These are phyloP conservation scores for Vicugna pacos DNA, from an alignment of 2,113 vertebrate species.

Conservation along the genomic window DNA sequence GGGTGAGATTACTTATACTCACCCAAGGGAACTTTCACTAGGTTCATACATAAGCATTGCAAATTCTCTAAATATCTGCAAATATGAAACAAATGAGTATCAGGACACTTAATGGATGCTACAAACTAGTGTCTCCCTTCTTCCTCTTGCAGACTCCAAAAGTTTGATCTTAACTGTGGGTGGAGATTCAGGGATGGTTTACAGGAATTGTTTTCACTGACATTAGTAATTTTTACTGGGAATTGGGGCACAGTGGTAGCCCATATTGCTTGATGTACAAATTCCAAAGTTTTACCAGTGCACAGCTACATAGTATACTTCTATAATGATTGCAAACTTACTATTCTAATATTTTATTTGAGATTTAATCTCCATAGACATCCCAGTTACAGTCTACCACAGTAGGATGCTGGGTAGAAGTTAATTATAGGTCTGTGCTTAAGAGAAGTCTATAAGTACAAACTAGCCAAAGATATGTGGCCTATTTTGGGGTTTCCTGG, in stretches of 20 bases:
- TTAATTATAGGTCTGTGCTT: conserved; percentile 64
- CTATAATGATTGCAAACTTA: not conserved
- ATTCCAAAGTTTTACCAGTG: not conserved
- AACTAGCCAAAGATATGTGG: conserved; percentile 41
- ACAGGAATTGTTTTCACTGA: not conserved
- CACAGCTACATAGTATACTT: not conserved
- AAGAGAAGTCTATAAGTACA: conserved; percentile 44
- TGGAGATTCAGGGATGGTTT: not conserved
- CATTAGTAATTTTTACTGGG: not conserved
- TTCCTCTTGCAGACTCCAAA: not conserved
- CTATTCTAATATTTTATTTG: conserved; percentile 45
- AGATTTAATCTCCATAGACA: not conserved
- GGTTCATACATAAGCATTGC: not conserved
- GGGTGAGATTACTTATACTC: not conserved
- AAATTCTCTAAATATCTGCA: not conserved
- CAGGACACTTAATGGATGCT: not conserved
- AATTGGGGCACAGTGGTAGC: not conserved
- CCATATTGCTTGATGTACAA: not conserved
- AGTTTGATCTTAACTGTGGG: not conserved
- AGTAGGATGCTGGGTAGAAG: not conserved
- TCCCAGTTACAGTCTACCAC: not conserved
- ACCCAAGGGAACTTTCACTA: not conserved
- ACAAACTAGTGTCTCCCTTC: not conserved
- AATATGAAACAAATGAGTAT: not conserved
- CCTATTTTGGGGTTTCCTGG: conserved; percentile 34